These are phyloP conservation scores for Drosophila punjabiensis DNA, from an alignment of 1,140 invertebrate genomes.

Conservation along the genomic window DNA sequence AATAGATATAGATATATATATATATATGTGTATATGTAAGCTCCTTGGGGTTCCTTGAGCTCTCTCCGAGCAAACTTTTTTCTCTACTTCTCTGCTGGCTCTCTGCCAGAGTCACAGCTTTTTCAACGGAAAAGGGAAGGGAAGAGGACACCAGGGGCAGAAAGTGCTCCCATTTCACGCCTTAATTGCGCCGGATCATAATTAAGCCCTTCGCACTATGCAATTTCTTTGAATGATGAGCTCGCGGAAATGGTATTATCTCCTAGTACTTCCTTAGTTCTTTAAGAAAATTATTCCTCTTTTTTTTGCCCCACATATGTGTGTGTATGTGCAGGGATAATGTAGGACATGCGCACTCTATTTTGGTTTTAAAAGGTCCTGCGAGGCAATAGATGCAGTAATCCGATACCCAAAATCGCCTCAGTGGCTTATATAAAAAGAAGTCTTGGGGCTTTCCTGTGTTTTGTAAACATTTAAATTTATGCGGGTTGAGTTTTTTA, in stretches of 20 bases:
- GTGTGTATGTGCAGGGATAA: slow-evolving; percentile 50
- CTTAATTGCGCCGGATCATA: slow-evolving; percentile 9
- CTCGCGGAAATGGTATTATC: slow-evolving; percentile 14
- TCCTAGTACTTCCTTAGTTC: slow-evolving; percentile 20
- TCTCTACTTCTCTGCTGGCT: slow-evolving; percentile 47
- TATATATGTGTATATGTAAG: slow-evolving; percentile 4
- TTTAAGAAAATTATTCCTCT: slow-evolving; percentile 6
- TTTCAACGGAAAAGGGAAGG: background rate
- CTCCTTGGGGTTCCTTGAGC: slow-evolving; percentile 30
- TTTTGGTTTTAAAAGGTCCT: slow-evolving; percentile 54
- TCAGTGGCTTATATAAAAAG: slow-evolving; percentile 61
- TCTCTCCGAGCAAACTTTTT: slow-evolving; percentile 31
- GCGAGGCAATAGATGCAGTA: slow-evolving; percentile 53
- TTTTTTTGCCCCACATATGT: slow-evolving; percentile 13
- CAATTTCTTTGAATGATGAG: background rate
- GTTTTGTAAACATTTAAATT: slow-evolving; percentile 14
- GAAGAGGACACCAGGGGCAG: background rate
- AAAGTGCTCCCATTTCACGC: slow-evolving; percentile 7
- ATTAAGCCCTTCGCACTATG: slow-evolving; percentile 13
- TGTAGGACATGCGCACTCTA: slow-evolving; percentile 76
- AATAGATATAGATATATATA: slow-evolving; percentile 31
- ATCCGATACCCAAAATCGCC: slow-evolving; percentile 24
- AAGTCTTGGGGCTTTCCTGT: slow-evolving; percentile 3
- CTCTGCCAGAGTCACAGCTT: slow-evolving; percentile 42
- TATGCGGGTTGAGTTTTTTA: background rate